Conservation (phyloP, 2,113 vertebrate species). For the Psophia crepitans region DNA sequence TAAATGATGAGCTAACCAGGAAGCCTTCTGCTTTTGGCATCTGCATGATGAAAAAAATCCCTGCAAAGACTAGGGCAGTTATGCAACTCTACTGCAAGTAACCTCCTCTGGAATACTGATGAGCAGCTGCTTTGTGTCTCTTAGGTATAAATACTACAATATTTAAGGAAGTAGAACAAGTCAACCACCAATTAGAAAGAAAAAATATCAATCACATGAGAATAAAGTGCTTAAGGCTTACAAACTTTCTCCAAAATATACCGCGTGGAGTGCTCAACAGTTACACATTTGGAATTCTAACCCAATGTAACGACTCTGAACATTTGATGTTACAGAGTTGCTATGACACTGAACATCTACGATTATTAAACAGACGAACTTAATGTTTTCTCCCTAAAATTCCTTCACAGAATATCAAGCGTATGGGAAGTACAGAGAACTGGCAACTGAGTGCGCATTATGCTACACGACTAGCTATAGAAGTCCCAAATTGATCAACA, state of each 20-base stretch:
- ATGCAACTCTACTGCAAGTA: constrained; percentile 85
- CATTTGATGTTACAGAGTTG: not conserved
- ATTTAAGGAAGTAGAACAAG: constrained; percentile 39
- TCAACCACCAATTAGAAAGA: constrained; percentile 31
- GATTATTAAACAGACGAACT: not conserved
- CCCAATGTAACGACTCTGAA: not conserved
- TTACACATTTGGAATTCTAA: constrained; percentile 3
- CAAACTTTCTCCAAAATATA: not conserved
- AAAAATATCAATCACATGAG: constrained; percentile 10
- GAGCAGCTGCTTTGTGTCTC: constrained; percentile 65
- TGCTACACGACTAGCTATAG: not conserved
- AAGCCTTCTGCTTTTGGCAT: constrained; percentile 38
- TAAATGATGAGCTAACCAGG: constrained; percentile 34
- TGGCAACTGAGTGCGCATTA: not conserved
- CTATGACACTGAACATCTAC: not conserved
- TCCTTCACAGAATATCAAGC: not conserved
- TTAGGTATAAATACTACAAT: constrained; percentile 39
- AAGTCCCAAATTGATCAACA: not conserved
- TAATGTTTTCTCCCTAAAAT: not conserved
- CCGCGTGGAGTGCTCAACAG: not conserved
- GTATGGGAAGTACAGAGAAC: not conserved
- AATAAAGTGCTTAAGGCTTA: constrained; percentile 12
- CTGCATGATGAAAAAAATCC: constrained; percentile 31
- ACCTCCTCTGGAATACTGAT: constrained; percentile 83
- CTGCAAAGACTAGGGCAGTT: constrained; percentile 81